These are phyloP conservation scores for Tupiocoris notatus DNA, from an alignment of 2,888 invertebrate genomes.

Conservation along the genomic window DNA sequence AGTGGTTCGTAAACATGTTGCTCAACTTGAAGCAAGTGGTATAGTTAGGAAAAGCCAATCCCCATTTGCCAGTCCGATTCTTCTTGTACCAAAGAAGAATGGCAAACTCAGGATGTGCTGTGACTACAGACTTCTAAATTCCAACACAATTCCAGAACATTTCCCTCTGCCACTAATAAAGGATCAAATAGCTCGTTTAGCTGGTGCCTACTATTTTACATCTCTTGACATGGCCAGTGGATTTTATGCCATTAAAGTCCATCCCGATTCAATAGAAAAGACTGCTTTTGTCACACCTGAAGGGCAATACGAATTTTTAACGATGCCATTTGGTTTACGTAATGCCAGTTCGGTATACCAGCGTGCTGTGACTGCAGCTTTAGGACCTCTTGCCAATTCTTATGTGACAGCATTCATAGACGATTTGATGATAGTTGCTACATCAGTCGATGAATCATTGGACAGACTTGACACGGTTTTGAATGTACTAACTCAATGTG, in stretches of 20 bases:
- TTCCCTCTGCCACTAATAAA: slow-evolving; percentile 2
- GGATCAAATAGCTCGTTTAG: slow-evolving; percentile 9
- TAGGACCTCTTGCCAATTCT: no score
- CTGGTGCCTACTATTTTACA: slow-evolving; percentile 13
- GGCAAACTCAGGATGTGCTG: background rate
- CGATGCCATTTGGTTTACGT: background rate
- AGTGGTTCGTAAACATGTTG: background rate
- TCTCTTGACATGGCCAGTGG: slow-evolving; percentile 16
- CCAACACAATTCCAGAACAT: background rate
- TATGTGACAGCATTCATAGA: no score
- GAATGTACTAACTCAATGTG: slow-evolving; percentile 22
- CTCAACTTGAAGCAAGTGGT: background rate
- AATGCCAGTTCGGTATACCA: background rate
- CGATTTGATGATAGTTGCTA: slow-evolving; percentile 49
- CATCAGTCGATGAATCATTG: slow-evolving; percentile 49
- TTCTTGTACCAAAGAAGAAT: background rate
- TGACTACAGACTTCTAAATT: background rate
- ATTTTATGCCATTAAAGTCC: background rate
- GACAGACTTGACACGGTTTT: slow-evolving; percentile 50
- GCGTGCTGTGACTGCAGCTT: background rate
- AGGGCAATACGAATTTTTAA: background rate
- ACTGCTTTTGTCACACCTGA: no score
- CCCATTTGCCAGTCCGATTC: background rate
- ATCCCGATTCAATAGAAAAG: slow-evolving; percentile 17
- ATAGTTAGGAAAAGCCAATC: no score